Evolutionary conservation across 2,113 vertebrate genomes (phyloP), one percentile per base, ranked within the genome.

Genomic region (Pionites leucogaster): DNA sequence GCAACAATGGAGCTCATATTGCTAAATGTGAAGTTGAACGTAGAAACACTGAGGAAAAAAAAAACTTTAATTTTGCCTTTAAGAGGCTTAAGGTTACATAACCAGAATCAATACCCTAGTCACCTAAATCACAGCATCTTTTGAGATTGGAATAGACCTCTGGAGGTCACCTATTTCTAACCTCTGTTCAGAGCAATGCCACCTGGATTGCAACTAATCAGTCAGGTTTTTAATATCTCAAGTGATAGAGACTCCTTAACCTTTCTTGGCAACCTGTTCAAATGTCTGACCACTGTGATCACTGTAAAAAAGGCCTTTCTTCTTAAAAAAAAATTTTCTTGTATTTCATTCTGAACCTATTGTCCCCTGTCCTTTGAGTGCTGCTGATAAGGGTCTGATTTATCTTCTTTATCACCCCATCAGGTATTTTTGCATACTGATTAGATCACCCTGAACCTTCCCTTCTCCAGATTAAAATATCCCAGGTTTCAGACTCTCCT

Each of bases 251-350:
- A 44, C 31, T 50, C 19, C 20, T 85, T 50, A 50, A 52, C 4
- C 12, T 28, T 37, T 46, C 53, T 28, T 49, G 17, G 24, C 16
- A 68, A 29, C 3, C 17, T 63, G 2, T 68, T 69, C 20, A 37
- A 31, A 3, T 52, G 11, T 44, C n/a, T 33, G 29, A 76, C 10
- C 62, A 59, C 11, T 6, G 6, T 49, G 13, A 44, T 6, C 20
- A 25, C 5, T 10, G 6, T 22, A 16, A 44, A 46, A 50, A 31
- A 1, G 0, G 0, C n/a, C 33, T 69, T 42, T 42, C 8, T 42
- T 62, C 39, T 42, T 27, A 57, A 22, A 41, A 55, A 69, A 33
- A 41, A 1, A 13, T 63, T 76, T 69, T 69, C 19, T 46, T 50
- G 2, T 49, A 23, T 59, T 91, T 83, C n/a, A 44, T 0, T 80